These are phyloP conservation scores for Sturmia bella DNA, from an alignment of 2,888 invertebrate species.

Conservation along the genomic window DNA sequence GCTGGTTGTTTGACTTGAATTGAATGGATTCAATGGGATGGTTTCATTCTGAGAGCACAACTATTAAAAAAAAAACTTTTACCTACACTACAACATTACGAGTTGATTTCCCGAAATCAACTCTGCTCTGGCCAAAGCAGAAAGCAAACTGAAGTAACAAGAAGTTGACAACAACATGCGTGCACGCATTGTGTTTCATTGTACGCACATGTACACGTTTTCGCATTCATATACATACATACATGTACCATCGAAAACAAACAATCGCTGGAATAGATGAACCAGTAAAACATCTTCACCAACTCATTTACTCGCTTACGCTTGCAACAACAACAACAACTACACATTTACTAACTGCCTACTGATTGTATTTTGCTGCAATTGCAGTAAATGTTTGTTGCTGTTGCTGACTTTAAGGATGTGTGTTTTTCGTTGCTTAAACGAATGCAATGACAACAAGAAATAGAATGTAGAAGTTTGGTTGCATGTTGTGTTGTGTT, in stretches of 20 bases:
- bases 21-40: slow-evolving; percentile 28
- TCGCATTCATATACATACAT: neutral
- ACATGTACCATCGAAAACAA: slow-evolving; percentile 15
- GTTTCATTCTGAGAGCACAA: slow-evolving; percentile 27
- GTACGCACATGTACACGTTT: slow-evolving; percentile 37
- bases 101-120: neutral
- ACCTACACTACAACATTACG: no score
- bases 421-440: slow-evolving; percentile 13
- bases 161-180: slow-evolving; percentile 60
- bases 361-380: slow-evolving; percentile 37
- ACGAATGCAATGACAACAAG: slow-evolving; percentile 7
- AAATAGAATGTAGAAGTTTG: slow-evolving; percentile 33
- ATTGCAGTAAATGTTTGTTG: neutral
- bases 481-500: neutral
- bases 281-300: neutral
- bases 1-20: slow-evolving; percentile 19
- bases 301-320: slow-evolving; percentile 37
- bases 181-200: slow-evolving; percentile 54
- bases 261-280: neutral
- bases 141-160: slow-evolving; percentile 6
- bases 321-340: slow-evolving; percentile 35
- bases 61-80: no score
- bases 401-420: slow-evolving; percentile 22
- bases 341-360: slow-evolving; percentile 50
- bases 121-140: neutral